phyloP scores from a whole-genome alignment of 2,113 vertebrate species.

The Manacus vitellinus region DNA sequence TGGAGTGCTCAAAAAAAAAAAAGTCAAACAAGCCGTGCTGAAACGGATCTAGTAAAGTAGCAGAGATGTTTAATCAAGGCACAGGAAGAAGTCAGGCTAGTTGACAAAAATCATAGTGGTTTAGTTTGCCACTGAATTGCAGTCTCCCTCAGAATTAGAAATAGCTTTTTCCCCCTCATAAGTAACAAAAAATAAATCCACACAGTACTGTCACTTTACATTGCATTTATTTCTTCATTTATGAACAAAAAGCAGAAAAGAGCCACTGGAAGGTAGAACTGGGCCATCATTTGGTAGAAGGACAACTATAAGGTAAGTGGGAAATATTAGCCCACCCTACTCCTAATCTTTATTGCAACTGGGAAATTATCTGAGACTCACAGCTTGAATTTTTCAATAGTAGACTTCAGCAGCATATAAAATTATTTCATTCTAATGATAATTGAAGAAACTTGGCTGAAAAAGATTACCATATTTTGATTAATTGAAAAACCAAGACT shows the following conservation, averaged over 20 bases:
- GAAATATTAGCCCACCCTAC: not conserved
- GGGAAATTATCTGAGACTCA: not conserved
- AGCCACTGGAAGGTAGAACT: not conserved
- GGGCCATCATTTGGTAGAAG: not conserved
- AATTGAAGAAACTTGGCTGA: not conserved
- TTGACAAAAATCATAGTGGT: not conserved
- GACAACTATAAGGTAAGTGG: not conserved
- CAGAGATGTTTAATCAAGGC: not conserved
- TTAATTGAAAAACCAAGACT: constrained; percentile 25
- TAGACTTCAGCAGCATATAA: not conserved
- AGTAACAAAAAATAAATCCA: not conserved
- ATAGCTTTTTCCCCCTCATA: not conserved
- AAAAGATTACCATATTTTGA: not conserved
- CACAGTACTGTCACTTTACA: not conserved
- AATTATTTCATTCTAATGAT: not conserved
- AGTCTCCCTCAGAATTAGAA: not conserved
- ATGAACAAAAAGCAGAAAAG: not conserved
- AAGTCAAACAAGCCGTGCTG: not conserved
- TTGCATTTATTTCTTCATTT: not conserved
- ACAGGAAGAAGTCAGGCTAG: not conserved
- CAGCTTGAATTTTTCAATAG: not conserved
- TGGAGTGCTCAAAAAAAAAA: not conserved
- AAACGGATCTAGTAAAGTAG: not conserved
- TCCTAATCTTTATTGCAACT: not conserved
- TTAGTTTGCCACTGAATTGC: not conserved